Conservation (phyloP, 2,888 invertebrate genomes). For the Eupithecia insigniata region DNA sequence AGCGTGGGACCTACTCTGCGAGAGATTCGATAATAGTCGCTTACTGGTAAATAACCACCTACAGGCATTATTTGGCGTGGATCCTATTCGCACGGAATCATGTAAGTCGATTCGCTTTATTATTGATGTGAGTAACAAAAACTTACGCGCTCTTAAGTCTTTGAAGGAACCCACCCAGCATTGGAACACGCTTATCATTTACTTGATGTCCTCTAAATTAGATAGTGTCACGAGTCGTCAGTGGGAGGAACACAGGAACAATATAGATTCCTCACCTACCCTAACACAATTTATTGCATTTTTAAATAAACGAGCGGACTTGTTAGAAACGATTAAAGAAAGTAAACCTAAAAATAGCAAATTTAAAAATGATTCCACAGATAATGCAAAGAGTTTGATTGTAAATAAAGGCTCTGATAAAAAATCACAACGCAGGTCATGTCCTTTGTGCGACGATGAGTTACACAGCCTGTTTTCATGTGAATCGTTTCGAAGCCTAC, state of each 20-base stretch:
- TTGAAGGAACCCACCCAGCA: background rate
- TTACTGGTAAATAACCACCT: background rate
- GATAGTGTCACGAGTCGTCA: background rate
- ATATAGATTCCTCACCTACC: background rate
- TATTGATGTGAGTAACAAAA: no score
- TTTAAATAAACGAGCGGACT: background rate
- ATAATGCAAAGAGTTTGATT: no score
- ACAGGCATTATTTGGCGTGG: background rate
- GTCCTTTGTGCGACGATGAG: no score
- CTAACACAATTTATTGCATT: background rate
- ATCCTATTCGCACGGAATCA: no score
- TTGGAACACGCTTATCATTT: background rate
- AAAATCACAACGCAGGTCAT: no score
- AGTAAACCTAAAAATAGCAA: background rate
- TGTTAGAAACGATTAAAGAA: background rate
- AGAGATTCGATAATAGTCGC: background rate
- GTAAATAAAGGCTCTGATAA: no score
- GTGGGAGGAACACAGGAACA: background rate
- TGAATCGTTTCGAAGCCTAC: no score
- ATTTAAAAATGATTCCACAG: background rate
- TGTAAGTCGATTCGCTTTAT: no score
- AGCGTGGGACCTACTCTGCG: background rate
- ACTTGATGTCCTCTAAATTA: background rate
- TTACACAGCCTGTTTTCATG: no score
- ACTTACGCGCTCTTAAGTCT: no score